Base-by-base conservation (phyloP, 2,113 vertebrate genomes). In the Pelodiscus sinensis region DNA sequence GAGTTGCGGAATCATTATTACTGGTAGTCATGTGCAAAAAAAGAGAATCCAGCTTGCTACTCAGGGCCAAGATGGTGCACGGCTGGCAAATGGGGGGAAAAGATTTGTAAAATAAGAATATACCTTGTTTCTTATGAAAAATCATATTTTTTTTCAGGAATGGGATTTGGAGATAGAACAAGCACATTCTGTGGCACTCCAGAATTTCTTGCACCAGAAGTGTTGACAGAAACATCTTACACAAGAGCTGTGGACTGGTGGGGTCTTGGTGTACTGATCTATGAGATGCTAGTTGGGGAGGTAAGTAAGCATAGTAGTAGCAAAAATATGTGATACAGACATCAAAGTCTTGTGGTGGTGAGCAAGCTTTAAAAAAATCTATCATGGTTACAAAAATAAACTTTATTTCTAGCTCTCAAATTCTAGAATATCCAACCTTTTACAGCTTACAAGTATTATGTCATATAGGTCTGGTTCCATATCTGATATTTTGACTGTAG, bases 241-340 rank as follows among this genome's bases (percentile, higher is more conserved):
- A 99, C 99, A 1, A 98, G 99, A 65, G 99, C 99, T 9, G 99
- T 99, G 91, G 99, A 99, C 96, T 99, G 99, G 99, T 99, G 99
- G 99, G 99, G 99, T 56, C 98, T 99, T 81, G 99, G 99, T 25
- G 99, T 99, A 79, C 99, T 99, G 56, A 99, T 99, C 97, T 99
- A 99, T 94, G 99, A 99, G 98, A 99, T 99, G 99, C 98, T 99
- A 22, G 99, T 99, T 81, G 99, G 99, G 82, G 99, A 99, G 99
- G 99, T 99, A 97, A 98, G 98, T 99, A 97, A 98, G 98, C 86
- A 89, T 4, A 52, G 68, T 79, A 50, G 52, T 58, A 38, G 9
- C 82, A 71, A 82, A 81, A 79, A 4, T 1, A 2, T 51, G 8
- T 60, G 13, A 6, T 62, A n/a, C 35, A 58, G 56, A 25, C 4